Percentiles rank a stretch among this genome's conserved stretches.
These are phyloP conservation scores for Gila orcuttii DNA, from an alignment of 2,113 vertebrate genomes.

Conservation along the genomic window DNA sequence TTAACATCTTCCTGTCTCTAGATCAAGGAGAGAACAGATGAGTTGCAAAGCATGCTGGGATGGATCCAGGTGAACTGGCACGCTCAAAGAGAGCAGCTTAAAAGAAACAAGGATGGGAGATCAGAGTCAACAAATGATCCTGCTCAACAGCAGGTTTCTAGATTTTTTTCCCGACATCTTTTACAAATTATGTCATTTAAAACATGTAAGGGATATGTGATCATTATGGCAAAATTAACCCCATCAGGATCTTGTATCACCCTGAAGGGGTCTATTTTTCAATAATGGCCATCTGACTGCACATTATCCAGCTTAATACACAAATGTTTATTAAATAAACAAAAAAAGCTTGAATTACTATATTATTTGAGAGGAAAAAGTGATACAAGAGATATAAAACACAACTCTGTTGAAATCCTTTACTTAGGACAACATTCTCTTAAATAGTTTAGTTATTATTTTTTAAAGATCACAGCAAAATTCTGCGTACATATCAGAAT, in stretches of 20 bases:
- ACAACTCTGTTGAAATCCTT: neutral
- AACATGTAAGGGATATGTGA: neutral
- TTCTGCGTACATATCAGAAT: no score
- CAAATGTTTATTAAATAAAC: neutral
- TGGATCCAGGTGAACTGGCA: slow-evolving; percentile 77
- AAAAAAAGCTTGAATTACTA: neutral
- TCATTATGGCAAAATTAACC: neutral
- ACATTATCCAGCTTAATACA: neutral
- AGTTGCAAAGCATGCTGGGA: slow-evolving; percentile 78
- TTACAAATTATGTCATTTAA: neutral
- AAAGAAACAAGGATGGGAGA: slow-evolving; percentile 37
- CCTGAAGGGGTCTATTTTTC: neutral
- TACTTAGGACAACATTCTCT: no score
- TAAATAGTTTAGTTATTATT: no score
- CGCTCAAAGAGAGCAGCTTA: slow-evolving; percentile 68
- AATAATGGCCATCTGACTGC: neutral
- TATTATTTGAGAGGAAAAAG: neutral
- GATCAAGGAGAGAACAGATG: slow-evolving; percentile 78
- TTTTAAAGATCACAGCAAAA: no score
- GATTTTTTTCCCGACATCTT: neutral
- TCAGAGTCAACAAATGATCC: neutral
- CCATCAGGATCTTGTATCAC: neutral
- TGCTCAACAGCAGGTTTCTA: neutral
- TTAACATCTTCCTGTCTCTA: slow-evolving; percentile 49
- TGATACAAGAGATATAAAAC: neutral